Percentiles rank a stretch among this genome's conserved stretches.
Conservation (phyloP, 2,797 vertebrate species). For the Bucorvus abyssinicus region DNA sequence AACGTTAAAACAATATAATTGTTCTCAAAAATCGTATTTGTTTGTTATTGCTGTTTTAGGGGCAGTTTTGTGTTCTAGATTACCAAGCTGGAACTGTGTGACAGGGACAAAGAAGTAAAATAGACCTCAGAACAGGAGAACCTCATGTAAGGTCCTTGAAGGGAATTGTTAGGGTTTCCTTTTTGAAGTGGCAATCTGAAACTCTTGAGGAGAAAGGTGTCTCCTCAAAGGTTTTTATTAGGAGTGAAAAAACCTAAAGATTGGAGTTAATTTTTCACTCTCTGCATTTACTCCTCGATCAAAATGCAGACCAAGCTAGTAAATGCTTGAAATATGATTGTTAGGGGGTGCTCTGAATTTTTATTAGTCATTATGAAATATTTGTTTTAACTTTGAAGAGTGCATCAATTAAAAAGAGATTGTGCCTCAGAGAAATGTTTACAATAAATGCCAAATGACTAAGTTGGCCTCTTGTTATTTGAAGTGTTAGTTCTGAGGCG, state of each 20-base stretch:
- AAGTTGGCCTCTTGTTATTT: neutral
- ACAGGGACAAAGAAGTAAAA: neutral
- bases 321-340: slow-evolving; percentile 22
- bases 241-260: neutral
- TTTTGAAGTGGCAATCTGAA: neutral
- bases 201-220: neutral
- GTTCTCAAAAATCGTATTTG: neutral
- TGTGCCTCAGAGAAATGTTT: neutral
- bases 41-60: neutral
- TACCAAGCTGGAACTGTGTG: neutral
- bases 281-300: neutral
- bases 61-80: neutral
- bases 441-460: slow-evolving; percentile 15
- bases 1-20: neutral
- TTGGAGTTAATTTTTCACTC: neutral
- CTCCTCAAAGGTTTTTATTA: neutral
- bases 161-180: neutral
- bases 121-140: neutral
- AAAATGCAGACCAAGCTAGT: slow-evolving; percentile 2
- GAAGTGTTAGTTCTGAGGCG: neutral
- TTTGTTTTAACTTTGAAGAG: slow-evolving; percentile 40
- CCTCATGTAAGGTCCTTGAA: neutral
- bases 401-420: slow-evolving; percentile 23
- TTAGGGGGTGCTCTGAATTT: slow-evolving; percentile 6
- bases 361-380: slow-evolving; percentile 40